Evolutionary conservation across 2,888 invertebrate species (phyloP).

Genomic region (Acanthococcus lagerstroemiae): DNA sequence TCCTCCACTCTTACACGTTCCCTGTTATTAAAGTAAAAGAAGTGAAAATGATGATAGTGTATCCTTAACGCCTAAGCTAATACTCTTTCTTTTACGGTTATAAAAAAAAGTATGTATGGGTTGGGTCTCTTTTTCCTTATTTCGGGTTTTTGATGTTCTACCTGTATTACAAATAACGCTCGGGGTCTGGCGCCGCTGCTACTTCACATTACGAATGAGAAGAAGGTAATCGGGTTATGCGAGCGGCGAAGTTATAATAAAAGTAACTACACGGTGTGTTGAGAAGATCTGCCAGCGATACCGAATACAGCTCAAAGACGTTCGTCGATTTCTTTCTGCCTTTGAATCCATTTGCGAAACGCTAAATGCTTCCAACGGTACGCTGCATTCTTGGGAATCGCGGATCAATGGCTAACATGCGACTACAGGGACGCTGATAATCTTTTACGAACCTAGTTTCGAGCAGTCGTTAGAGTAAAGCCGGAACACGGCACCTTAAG

Average conservation of each 20-base stretch:
- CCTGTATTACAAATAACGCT: background rate
- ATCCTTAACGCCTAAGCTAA: background rate
- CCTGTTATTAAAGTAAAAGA: background rate
- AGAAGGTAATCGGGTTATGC: background rate
- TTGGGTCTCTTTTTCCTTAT: background rate
- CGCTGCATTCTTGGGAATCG: too few species aligned
- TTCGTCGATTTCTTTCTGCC: too few species aligned
- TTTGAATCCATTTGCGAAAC: too few species aligned
- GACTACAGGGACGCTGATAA: too few species aligned
- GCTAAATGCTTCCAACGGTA: too few species aligned
- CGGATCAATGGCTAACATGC: too few species aligned
- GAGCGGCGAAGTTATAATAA: background rate
- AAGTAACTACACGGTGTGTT: background rate
- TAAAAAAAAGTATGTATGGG: background rate
- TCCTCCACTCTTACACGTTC: background rate
- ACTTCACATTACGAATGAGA: background rate
- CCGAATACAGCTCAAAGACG: too few species aligned
- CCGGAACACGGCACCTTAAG: too few species aligned
- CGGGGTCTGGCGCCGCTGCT: background rate
- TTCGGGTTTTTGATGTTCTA: background rate
- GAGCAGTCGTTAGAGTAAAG: too few species aligned
- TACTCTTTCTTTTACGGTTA: background rate
- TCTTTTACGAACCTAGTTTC: too few species aligned
- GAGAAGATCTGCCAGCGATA: background rate
- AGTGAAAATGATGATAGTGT: constrained; percentile 2